Percentiles rank a stretch among this genome's conserved stretches.
These are phyloP conservation scores for Cyanocitta stelleri DNA, from an alignment of 2,113 vertebrate genomes.

Conservation along the genomic window DNA sequence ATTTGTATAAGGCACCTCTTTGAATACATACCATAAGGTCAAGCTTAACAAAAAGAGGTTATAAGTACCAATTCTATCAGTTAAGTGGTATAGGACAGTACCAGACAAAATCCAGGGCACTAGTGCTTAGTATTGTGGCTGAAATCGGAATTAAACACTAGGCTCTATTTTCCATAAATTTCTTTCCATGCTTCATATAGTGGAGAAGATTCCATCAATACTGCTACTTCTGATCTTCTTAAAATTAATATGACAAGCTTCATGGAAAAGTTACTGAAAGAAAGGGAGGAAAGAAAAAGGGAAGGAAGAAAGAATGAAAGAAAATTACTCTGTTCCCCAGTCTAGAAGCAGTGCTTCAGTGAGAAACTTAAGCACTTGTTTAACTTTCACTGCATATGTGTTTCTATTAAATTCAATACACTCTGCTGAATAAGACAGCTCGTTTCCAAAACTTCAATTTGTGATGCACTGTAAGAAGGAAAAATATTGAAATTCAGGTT, in stretches of 20 bases:
- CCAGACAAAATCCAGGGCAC: not conserved
- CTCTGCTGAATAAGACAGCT: not conserved
- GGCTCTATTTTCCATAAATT: not conserved
- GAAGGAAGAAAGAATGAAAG: not conserved
- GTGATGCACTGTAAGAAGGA: slow-evolving; percentile 8
- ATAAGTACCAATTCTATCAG: not conserved
- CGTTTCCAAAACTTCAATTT: slow-evolving; percentile 1
- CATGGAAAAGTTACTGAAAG: not conserved
- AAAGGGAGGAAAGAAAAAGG: not conserved
- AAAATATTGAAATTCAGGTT: slow-evolving; percentile 39
- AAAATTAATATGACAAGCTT: not conserved
- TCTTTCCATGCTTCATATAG: not conserved
- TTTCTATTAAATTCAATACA: slow-evolving; percentile 24
- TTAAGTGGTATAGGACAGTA: not conserved
- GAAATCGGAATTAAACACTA: not conserved
- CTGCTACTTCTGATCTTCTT: not conserved
- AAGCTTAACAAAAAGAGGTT: not conserved
- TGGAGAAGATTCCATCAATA: not conserved
- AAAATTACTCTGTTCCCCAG: not conserved
- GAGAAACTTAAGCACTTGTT: not conserved
- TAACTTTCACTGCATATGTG: slow-evolving; percentile 1
- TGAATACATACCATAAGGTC: not conserved
- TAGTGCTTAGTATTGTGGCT: not conserved
- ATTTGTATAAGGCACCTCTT: not conserved
- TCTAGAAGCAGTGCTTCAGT: not conserved